Conservation (phyloP, 2,113 vertebrate species). For the Ailurus styani region DNA sequence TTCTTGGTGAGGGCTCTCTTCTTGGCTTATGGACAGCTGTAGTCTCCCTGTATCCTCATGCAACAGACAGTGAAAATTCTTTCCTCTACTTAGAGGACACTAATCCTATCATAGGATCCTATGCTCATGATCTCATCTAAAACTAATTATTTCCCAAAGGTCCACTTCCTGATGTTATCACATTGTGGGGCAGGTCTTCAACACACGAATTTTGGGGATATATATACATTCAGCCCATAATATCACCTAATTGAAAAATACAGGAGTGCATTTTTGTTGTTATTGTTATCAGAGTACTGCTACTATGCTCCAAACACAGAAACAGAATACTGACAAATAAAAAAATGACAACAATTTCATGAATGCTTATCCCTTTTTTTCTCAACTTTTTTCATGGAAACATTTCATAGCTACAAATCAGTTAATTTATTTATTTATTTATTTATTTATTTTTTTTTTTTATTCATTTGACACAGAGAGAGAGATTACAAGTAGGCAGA, state of each 20-base stretch:
- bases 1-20: background rate
- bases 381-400: background rate
- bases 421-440: no score
- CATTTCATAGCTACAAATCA: background rate
- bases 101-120: background rate
- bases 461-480: no score
- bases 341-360: background rate
- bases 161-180: background rate
- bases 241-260: background rate
- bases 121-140: background rate
- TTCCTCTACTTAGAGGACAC: background rate
- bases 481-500: no score
- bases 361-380: background rate
- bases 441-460: no score
- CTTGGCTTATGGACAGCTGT: background rate
- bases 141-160: background rate
- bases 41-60: background rate
- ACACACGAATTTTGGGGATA: background rate
- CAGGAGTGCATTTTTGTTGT: accelerated
- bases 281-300: background rate
- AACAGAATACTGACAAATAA: background rate
- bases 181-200: background rate
- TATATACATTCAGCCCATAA: background rate
- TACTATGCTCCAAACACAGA: background rate
- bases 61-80: background rate